Percentiles rank a stretch among this genome's conserved stretches.
Evolutionary conservation across 1,140 invertebrate genomes (phyloP).

Genomic region (Arion vulgaris): DNA sequence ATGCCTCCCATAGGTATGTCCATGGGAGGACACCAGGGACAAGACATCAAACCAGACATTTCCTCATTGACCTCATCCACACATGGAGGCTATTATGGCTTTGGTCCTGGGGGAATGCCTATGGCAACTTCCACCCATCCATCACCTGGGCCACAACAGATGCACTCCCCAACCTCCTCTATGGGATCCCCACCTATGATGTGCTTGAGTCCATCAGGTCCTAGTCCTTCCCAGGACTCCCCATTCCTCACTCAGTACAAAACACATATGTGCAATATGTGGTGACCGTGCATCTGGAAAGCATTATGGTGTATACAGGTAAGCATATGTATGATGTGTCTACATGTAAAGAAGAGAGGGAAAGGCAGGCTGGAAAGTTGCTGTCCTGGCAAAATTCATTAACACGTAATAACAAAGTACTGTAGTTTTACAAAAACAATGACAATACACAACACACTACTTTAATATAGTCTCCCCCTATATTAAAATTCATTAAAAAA

Average conservation of each 20-base stretch:
- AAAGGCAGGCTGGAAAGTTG: no score
- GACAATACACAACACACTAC: no score
- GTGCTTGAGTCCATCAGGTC: slow-evolving; percentile 63
- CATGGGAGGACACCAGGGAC: slow-evolving; percentile 55
- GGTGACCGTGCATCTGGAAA: slow-evolving; percentile 73
- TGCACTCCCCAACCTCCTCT: slow-evolving; percentile 64
- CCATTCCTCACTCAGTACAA: slow-evolving; percentile 63
- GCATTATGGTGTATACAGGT: slow-evolving; percentile 74
- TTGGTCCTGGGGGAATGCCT: slow-evolving; percentile 50
- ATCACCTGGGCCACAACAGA: slow-evolving; percentile 53
- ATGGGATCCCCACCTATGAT: slow-evolving; percentile 64
- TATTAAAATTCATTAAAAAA: no score
- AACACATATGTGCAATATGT: slow-evolving; percentile 73
- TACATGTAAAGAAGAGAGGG: no score
- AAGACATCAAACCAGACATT: slow-evolving; percentile 71
- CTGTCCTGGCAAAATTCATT: no score
- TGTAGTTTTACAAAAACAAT: no score
- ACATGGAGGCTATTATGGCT: slow-evolving; percentile 48
- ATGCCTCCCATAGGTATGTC: slow-evolving; percentile 40
- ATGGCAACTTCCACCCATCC: slow-evolving; percentile 51
- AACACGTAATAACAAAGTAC: no score
- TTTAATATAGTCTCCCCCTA: no score
- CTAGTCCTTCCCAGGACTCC: slow-evolving; percentile 64
- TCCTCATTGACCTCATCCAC: slow-evolving; percentile 58
- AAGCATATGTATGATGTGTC: neutral